These are phyloP conservation scores for Limanda limanda DNA, from an alignment of 2,113 vertebrate genomes.

Conservation along the genomic window DNA sequence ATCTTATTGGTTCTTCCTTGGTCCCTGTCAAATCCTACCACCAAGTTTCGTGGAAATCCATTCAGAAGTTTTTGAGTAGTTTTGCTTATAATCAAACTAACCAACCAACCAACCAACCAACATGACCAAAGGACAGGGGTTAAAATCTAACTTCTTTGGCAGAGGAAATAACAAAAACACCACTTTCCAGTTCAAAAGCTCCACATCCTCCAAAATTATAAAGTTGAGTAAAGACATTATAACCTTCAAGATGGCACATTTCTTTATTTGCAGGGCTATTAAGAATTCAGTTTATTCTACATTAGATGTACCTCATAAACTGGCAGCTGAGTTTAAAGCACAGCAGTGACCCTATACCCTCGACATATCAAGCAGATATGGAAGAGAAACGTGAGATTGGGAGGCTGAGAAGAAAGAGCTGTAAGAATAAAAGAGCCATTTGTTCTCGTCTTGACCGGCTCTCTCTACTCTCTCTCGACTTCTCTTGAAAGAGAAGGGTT, in stretches of 20 bases:
- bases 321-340: neutral
- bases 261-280: neutral
- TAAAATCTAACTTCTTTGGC: too few relatives aligned
- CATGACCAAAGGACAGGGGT: too few relatives aligned
- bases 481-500: slow-evolving; percentile 21
- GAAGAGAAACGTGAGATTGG: neutral
- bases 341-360: neutral
- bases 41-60: too few relatives aligned
- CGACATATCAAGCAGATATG: neutral
- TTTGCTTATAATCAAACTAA: too few relatives aligned
- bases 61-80: too few relatives aligned
- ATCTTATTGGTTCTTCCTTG: too few relatives aligned
- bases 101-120: too few relatives aligned
- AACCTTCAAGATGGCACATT: neutral
- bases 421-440: neutral
- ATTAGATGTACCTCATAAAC: neutral
- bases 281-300: neutral
- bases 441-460: slow-evolving; percentile 31
- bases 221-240: neutral
- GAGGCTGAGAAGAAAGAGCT: slow-evolving; percentile 8
- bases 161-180: neutral
- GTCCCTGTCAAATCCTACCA: too few relatives aligned
- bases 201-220: neutral
- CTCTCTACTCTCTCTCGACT: neutral
- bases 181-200: neutral